These are phyloP conservation scores for Drosophila teissieri DNA, from an alignment of 1,140 invertebrate species.

Conservation along the genomic window DNA sequence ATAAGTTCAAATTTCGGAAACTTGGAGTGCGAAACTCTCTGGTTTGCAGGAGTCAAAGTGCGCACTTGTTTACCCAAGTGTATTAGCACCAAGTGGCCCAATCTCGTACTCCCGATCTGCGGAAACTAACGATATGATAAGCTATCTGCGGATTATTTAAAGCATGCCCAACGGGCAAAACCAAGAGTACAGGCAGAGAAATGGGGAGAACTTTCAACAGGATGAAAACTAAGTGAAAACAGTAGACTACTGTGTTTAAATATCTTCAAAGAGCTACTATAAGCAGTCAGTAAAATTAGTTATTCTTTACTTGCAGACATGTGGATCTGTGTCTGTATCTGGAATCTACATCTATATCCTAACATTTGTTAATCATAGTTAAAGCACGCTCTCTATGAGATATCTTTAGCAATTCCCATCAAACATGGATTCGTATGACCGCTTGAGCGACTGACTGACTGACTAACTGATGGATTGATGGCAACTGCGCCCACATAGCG, in stretches of 20 bases:
- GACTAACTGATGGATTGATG: constrained; percentile 54
- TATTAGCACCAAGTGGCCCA: constrained; percentile 15
- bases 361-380: too few relatives aligned
- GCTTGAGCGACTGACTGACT: constrained; percentile 36
- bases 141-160: constrained; percentile 59
- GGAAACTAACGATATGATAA: constrained; percentile 55
- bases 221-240: neutral
- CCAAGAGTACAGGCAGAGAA: constrained; percentile 23
- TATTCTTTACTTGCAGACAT: too few relatives aligned
- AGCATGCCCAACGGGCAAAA: constrained; percentile 24
- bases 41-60: constrained; percentile 28
- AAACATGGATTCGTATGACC: constrained; percentile 11
- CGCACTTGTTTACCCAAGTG: constrained; percentile 28
- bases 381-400: too few relatives aligned
- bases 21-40: neutral
- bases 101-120: constrained; percentile 37
- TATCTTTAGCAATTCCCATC: neutral
- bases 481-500: constrained; percentile 24
- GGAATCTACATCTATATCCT: too few relatives aligned
- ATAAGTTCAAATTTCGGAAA: neutral
- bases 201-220: neutral
- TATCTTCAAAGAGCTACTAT: too few relatives aligned
- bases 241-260: neutral
- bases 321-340: too few relatives aligned
- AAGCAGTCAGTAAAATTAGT: too few relatives aligned